These are phyloP conservation scores for Drosophila miranda DNA, from an alignment of 1,140 invertebrate genomes.

Conservation along the genomic window DNA sequence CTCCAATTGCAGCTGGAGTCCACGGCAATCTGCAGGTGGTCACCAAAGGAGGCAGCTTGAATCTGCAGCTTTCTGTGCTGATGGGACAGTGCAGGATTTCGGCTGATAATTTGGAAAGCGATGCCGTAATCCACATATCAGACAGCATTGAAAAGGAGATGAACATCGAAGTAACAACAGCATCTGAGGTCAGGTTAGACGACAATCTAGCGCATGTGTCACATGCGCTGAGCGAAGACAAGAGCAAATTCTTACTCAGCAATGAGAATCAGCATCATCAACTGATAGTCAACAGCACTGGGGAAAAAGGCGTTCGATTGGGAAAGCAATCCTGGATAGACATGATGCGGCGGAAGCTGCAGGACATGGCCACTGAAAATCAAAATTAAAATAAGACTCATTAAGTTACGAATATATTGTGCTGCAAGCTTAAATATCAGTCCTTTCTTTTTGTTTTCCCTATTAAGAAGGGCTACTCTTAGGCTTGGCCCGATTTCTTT, in stretches of 20 bases:
- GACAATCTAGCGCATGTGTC: conserved; percentile 55
- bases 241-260: conserved; percentile 44
- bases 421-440: conserved; percentile 70
- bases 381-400: conserved; percentile 2
- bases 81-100: conserved; percentile 59
- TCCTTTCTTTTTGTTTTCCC: conserved; percentile 50
- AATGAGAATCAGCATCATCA: conserved; percentile 33
- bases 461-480: conserved; percentile 38
- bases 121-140: conserved; percentile 73
- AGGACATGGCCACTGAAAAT: neutral
- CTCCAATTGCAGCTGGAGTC: conserved; percentile 57
- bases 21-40: conserved; percentile 69
- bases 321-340: conserved; percentile 78
- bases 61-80: conserved; percentile 73
- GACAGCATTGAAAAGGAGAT: conserved; percentile 65
- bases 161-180: conserved; percentile 53
- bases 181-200: conserved; percentile 53
- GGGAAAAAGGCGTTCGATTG: conserved; percentile 58
- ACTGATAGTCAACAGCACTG: conserved; percentile 36
- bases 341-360: conserved; percentile 48
- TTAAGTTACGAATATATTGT: conserved; percentile 57
- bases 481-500: conserved; percentile 65
- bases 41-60: conserved; percentile 68
- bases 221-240: conserved; percentile 35
- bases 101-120: conserved; percentile 43